Evolutionary conservation across 2,888 invertebrate species (phyloP).

Genomic region (Miltochrista miniata): DNA sequence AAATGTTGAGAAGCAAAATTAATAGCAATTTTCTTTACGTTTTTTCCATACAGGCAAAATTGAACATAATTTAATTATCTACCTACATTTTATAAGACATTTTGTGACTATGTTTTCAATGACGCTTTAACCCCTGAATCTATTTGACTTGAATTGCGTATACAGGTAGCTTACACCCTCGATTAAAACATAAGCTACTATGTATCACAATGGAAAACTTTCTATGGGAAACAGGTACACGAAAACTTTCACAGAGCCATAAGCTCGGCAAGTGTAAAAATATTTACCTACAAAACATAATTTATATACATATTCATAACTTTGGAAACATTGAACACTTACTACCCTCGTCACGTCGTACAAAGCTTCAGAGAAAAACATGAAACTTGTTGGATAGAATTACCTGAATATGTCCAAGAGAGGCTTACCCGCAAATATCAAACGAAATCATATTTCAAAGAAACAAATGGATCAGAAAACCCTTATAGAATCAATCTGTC

Average conservation of each 20-base stretch:
- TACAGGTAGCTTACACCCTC: no score
- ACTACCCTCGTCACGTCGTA: constrained; percentile 30
- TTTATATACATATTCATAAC: constrained; percentile 29
- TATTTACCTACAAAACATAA: neutral
- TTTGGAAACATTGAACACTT: constrained; percentile 17
- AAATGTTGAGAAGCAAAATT: neutral
- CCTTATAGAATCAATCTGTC: constrained; percentile 14
- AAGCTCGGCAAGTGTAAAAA: no score
- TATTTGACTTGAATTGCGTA: no score
- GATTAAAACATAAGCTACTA: no score
- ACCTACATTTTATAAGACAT: no score
- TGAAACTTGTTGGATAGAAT: constrained; percentile 10
- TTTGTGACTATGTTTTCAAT: no score
- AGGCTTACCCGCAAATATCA: constrained; percentile 3
- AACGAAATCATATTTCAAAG: constrained; percentile 2
- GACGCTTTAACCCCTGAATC: no score
- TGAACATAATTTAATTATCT: no score
- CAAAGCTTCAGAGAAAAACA: constrained; percentile 26
- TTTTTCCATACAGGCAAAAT: no score
- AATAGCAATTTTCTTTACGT: constrained; percentile 3
- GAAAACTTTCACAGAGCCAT: no score
- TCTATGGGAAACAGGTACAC: no score
- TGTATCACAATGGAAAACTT: no score
- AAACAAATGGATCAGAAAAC: neutral
- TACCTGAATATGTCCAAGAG: neutral